A percentile compares a stretch with the other conserved stretches of the same genome.
Conservation (phyloP, 2,888 invertebrate species). For the Drosophila recens region DNA sequence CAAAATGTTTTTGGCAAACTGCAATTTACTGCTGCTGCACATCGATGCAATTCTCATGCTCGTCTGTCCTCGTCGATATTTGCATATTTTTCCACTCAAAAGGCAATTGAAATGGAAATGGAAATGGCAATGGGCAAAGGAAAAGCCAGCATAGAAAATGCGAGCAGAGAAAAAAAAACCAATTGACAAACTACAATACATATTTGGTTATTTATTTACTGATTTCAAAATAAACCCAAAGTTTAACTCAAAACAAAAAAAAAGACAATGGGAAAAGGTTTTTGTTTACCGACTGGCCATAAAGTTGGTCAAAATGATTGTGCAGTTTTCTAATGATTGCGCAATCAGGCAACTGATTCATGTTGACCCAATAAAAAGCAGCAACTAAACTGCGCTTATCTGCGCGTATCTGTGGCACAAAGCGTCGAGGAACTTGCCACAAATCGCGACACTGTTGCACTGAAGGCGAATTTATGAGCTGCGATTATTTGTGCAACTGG, state of each 20-base stretch:
- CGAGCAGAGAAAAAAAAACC: constrained; percentile 42
- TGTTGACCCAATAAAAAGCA: constrained; percentile 65
- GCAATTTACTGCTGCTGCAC: constrained; percentile 69
- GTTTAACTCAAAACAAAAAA: background rate
- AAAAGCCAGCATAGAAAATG: constrained; percentile 6
- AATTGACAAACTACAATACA: constrained; percentile 51
- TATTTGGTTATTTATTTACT: constrained; percentile 67
- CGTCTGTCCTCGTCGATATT: constrained; percentile 58
- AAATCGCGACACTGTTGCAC: constrained; percentile 18
- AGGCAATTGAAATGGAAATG: constrained; percentile 74
- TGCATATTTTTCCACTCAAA: constrained; percentile 80
- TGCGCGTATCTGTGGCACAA: constrained; percentile 3
- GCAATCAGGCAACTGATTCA: constrained; percentile 66
- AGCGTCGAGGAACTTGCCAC: constrained; percentile 18
- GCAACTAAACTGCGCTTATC: constrained; percentile 50
- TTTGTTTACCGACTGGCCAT: constrained; percentile 2
- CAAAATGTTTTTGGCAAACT: constrained; percentile 77
- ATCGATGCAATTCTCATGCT: constrained; percentile 45
- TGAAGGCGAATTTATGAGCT: constrained; percentile 55
- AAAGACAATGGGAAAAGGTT: constrained; percentile 28
- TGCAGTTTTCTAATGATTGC: constrained; percentile 61
- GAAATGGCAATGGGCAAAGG: constrained; percentile 55
- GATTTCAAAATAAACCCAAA: constrained; percentile 35
- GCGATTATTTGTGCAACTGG: constrained; percentile 61
- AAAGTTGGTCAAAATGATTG: constrained; percentile 42